phyloP scores from a whole-genome alignment of 2,888 invertebrate genomes.

The Lasioglossum figueresi region DNA sequence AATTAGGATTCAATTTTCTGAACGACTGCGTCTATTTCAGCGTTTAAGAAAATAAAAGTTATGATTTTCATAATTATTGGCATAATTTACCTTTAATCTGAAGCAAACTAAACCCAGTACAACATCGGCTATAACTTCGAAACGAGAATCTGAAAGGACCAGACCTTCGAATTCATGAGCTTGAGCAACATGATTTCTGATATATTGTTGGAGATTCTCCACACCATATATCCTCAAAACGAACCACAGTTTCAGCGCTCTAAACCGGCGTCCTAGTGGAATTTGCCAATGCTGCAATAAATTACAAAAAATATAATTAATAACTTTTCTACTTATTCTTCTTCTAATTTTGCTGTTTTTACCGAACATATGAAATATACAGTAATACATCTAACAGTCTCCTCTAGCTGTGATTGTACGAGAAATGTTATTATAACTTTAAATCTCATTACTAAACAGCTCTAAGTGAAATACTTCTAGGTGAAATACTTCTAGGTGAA shows the following conservation, averaged over 20 bases:
- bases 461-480: too few relatives aligned
- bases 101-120: conserved; percentile 98
- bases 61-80: background rate
- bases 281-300: conserved; percentile 95
- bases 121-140: conserved; percentile 95
- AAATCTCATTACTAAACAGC: too few relatives aligned
- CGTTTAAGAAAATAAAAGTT: background rate
- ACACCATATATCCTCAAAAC: conserved; percentile 95
- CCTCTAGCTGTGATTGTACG: too few relatives aligned
- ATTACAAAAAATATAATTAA: background rate
- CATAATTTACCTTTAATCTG: conserved; percentile 89
- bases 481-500: too few relatives aligned
- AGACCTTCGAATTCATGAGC: conserved; percentile 95
- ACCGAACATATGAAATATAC: background rate
- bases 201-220: conserved; percentile 93
- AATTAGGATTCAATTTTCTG: too few relatives aligned
- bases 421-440: too few relatives aligned
- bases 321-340: background rate
- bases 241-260: conserved; percentile 97
- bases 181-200: conserved; percentile 93
- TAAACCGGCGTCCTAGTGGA: conserved; percentile 95
- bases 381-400: background rate
- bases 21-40: background rate
- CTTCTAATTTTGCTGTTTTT: background rate
- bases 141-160: conserved; percentile 91